Evolutionary conservation across 2,888 invertebrate genomes (phyloP).

Genomic region (Creontiades dilutus): DNA sequence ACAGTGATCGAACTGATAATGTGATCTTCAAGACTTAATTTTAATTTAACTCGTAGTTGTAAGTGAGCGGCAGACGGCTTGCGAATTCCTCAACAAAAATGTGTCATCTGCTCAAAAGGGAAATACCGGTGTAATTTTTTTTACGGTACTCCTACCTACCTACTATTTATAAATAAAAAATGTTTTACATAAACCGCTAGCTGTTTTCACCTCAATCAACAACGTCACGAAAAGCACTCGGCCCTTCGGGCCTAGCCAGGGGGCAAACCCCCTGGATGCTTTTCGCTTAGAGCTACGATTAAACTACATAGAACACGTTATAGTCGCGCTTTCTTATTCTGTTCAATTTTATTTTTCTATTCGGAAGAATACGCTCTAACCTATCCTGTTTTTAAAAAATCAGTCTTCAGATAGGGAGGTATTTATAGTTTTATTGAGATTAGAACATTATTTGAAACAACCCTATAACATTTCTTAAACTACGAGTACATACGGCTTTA

Average conservation of each 20-base stretch:
- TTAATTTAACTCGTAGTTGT: not conserved
- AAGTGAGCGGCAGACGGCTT: not conserved
- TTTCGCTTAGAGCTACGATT: not conserved
- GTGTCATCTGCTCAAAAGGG: slow-evolving; percentile 34
- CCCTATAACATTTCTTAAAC: too few species aligned
- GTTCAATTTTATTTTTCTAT: too few species aligned
- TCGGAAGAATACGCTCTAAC: too few species aligned
- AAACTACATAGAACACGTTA: too few species aligned
- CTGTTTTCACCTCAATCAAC: not conserved
- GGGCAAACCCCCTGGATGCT: too few species aligned
- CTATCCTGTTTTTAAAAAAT: too few species aligned
- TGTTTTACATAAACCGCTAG: not conserved
- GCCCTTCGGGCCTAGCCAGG: too few species aligned
- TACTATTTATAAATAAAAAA: slow-evolving; percentile 27
- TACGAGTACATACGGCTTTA: too few species aligned
- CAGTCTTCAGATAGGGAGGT: too few species aligned
- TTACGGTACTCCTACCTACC: slow-evolving; percentile 21
- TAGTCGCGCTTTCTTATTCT: too few species aligned
- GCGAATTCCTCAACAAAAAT: slow-evolving; percentile 49
- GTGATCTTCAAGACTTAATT: slow-evolving; percentile 45
- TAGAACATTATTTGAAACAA: too few species aligned
- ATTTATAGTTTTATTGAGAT: too few species aligned
- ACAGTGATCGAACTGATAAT: slow-evolving; percentile 56
- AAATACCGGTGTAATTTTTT: slow-evolving; percentile 21
- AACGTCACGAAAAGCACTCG: not conserved